Percentiles rank a stretch among this genome's conserved stretches.
These are phyloP conservation scores for Cylas formicarius DNA, from an alignment of 1,140 invertebrate genomes.

Conservation along the genomic window DNA sequence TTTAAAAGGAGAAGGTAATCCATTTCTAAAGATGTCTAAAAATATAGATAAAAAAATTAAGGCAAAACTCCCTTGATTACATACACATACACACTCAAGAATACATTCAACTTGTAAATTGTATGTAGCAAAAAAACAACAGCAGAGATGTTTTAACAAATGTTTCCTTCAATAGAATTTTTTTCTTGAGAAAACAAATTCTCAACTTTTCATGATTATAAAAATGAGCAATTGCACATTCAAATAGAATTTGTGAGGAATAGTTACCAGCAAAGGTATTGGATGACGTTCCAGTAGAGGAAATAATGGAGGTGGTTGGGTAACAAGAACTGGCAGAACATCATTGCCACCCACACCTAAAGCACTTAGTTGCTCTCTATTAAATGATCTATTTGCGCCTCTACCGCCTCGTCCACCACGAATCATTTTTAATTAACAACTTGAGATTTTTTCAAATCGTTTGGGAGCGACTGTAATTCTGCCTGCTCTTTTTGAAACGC, in stretches of 20 bases:
- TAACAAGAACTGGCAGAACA: constrained; percentile 49
- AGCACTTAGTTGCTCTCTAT: constrained; percentile 50
- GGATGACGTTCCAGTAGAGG: constrained; percentile 56
- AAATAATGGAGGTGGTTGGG: constrained; percentile 61
- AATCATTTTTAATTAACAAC: constrained; percentile 24
- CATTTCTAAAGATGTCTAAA: constrained; percentile 41
- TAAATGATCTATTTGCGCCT: constrained; percentile 50
- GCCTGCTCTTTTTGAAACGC: constrained; percentile 28
- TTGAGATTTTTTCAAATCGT: constrained; percentile 35
- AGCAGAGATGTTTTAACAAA: no score
- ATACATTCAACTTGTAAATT: no score
- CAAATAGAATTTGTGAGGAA: not conserved
- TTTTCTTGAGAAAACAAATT: no score
- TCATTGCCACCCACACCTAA: constrained; percentile 54
- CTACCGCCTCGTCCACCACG: constrained; percentile 46
- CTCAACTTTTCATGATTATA: no score
- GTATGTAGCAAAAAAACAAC: no score
- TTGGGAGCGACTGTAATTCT: constrained; percentile 28
- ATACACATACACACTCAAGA: constrained; percentile 28
- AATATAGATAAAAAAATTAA: constrained; percentile 14
- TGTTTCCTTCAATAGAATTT: no score
- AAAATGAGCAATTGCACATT: not conserved
- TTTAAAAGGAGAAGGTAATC: constrained; percentile 53
- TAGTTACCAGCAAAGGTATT: constrained; percentile 38
- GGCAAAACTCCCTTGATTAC: not conserved